phyloP scores from a whole-genome alignment of 2,113 vertebrate genomes.

The Onychostoma macrolepis region DNA sequence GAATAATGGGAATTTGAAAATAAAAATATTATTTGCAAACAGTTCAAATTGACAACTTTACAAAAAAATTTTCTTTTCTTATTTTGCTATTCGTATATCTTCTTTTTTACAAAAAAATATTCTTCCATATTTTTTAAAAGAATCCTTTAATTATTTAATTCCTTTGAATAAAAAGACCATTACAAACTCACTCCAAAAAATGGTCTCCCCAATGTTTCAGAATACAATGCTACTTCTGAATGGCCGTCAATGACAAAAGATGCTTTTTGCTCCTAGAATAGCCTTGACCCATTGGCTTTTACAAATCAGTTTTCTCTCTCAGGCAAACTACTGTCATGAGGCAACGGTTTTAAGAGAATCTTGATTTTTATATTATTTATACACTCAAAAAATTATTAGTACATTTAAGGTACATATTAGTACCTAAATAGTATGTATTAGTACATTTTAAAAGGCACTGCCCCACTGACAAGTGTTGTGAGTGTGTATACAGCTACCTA shows the following conservation, averaged over 20 bases:
- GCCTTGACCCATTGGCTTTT: not conserved
- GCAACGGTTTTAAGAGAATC: not conserved
- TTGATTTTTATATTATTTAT: not conserved
- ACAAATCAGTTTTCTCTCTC: not conserved
- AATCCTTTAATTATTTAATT: too few species aligned
- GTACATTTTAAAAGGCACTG: not conserved
- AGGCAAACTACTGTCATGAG: not conserved
- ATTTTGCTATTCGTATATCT: too few species aligned
- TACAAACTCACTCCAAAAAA: too few species aligned
- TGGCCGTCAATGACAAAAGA: not conserved
- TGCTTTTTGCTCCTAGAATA: not conserved
- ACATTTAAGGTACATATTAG: not conserved
- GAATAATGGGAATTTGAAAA: too few species aligned
- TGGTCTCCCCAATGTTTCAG: not conserved
- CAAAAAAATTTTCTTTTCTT: too few species aligned
- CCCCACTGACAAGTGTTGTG: not conserved
- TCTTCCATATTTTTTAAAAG: too few species aligned
- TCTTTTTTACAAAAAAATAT: too few species aligned
- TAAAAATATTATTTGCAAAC: too few species aligned
- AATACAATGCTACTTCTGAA: not conserved
- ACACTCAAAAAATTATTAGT: not conserved
- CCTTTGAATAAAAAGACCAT: too few species aligned
- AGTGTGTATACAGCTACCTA: not conserved
- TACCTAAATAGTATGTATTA: not conserved
- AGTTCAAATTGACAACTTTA: too few species aligned